Conservation (phyloP, 2,797 vertebrate genomes). For the Chloroceryle inda region DNA sequence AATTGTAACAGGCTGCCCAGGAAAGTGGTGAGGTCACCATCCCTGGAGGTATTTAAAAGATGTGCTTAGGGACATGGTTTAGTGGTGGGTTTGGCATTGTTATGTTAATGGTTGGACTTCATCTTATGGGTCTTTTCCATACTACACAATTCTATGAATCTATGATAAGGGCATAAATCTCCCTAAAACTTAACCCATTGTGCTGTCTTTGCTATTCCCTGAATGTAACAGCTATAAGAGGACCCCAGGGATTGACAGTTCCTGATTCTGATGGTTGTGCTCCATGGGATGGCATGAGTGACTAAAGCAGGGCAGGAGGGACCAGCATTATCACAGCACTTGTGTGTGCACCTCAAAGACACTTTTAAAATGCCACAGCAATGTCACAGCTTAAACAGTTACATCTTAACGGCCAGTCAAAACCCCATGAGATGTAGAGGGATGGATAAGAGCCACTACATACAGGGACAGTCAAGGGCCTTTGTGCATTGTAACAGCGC, state of each 20-base stretch:
- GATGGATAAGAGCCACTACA: not conserved
- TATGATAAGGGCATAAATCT: not conserved
- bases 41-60: not conserved
- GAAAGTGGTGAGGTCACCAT: not conserved
- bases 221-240: rapidly evolving
- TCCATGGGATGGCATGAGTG: not conserved
- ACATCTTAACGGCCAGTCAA: not conserved
- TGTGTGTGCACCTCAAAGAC: not conserved
- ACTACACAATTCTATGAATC: not conserved
- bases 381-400: not conserved
- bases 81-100: not conserved
- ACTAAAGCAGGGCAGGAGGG: not conserved
- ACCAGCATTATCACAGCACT: not conserved
- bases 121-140: not conserved
- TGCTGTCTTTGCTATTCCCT: not conserved
- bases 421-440: rapidly evolving
- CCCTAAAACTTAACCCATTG: not conserved
- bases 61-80: not conserved
- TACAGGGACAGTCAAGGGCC: not conserved
- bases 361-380: not conserved
- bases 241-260: rapidly evolving
- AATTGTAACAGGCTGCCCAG: not conserved
- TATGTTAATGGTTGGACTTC: not conserved
- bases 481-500: not conserved
- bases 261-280: not conserved